These are phyloP conservation scores for Spea bombifrons DNA, from an alignment of 2,113 vertebrate species.

Conservation along the genomic window DNA sequence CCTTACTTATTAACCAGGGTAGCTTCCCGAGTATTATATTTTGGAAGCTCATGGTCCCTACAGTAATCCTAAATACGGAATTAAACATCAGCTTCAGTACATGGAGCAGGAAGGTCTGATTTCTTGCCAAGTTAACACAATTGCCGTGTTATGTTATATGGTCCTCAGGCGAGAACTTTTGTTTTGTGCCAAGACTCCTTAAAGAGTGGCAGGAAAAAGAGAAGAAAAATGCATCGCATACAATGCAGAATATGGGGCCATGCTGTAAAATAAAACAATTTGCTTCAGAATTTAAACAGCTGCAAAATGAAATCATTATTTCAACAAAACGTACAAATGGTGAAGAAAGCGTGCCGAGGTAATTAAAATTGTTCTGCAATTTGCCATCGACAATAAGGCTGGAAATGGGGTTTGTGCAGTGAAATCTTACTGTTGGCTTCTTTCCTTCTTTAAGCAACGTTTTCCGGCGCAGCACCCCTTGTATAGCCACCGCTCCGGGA, in stretches of 20 bases:
- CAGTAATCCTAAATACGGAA: too few species aligned
- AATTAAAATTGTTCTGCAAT: too few species aligned
- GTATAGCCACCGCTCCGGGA: constrained; percentile 90
- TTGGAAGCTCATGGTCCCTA: too few species aligned
- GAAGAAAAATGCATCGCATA: neutral
- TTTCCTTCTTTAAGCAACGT: constrained; percentile 97
- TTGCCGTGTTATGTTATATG: neutral
- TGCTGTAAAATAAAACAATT: neutral
- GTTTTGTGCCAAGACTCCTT: neutral
- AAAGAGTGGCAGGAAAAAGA: neutral
- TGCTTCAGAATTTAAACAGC: neutral
- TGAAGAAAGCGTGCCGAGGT: too few species aligned
- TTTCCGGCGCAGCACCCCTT: constrained; percentile 93
- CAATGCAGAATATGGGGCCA: neutral
- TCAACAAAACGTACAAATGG: neutral
- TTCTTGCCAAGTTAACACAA: neutral
- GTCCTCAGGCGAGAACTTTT: neutral
- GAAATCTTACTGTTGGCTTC: constrained; percentile 87
- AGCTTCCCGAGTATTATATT: too few species aligned
- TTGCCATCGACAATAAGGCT: too few species aligned
- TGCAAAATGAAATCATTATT: neutral
- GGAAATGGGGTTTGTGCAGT: neutral
- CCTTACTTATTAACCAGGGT: too few species aligned
- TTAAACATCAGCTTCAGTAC: neutral
- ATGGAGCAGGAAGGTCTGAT: neutral